Conservation (phyloP, 2,888 invertebrate species). For the Chaetogeoica ovagalla region DNA sequence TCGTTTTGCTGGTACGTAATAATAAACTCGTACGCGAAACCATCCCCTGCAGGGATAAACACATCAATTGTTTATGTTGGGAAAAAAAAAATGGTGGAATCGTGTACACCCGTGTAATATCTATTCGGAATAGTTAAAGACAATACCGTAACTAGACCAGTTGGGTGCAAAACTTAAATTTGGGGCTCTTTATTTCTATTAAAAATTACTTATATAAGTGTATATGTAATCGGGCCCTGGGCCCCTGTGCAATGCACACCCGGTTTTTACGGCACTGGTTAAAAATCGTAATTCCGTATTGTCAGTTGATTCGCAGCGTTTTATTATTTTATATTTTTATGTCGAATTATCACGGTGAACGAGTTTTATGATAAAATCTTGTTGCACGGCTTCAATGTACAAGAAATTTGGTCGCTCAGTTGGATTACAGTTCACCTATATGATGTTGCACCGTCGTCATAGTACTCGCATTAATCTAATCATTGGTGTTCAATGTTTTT, state of each 20-base stretch:
- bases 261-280: too few species aligned
- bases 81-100: slow-evolving; percentile 23
- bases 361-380: too few species aligned
- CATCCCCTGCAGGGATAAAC: slow-evolving; percentile 46
- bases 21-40: not conserved
- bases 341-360: too few species aligned
- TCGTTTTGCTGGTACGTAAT: slow-evolving; percentile 26
- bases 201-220: too few species aligned
- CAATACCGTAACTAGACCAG: too few species aligned
- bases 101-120: not conserved
- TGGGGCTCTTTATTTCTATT: too few species aligned
- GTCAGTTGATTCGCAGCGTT: not conserved
- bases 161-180: too few species aligned
- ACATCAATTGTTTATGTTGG: slow-evolving; percentile 26
- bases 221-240: too few species aligned
- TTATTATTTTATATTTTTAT: too few species aligned
- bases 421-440: not conserved
- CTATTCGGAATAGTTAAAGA: not conserved
- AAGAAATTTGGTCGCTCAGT: too few species aligned
- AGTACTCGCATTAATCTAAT: not conserved
- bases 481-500: not conserved
- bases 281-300: not conserved
- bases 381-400: too few species aligned
- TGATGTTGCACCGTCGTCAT: not conserved
- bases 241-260: too few species aligned